These are phyloP conservation scores for Scaeva pyrastri DNA, from an alignment of 2,888 invertebrate species.

Conservation along the genomic window DNA sequence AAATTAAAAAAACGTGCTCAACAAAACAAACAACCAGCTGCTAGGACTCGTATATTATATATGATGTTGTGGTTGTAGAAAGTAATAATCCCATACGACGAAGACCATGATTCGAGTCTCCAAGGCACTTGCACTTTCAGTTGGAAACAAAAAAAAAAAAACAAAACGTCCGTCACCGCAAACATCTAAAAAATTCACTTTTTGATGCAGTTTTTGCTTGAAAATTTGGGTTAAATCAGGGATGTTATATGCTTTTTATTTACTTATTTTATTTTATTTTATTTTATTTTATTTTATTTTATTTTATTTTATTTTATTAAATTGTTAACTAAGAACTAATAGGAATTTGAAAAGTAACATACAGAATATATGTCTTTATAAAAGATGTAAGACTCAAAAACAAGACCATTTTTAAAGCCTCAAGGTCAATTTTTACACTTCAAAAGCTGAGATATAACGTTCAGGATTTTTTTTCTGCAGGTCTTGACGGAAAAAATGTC, in stretches of 20 bases:
- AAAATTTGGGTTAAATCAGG: neutral
- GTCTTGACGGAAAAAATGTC: too few relatives aligned
- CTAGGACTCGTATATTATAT: neutral
- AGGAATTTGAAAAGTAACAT: too few relatives aligned
- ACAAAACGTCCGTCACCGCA: neutral
- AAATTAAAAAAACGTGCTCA: constrained; percentile 61
- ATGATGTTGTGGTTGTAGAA: constrained; percentile 21
- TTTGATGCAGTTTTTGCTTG: constrained; percentile 21
- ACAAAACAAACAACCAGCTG: constrained; percentile 41
- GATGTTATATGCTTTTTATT: constrained; percentile 30
- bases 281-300: too few relatives aligned
- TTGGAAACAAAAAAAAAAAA: constrained; percentile 7
- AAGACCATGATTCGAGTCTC: constrained; percentile 22
- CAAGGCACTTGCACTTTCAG: constrained; percentile 66
- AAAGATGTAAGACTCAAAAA: too few relatives aligned
- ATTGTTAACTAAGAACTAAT: too few relatives aligned
- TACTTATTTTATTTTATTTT: too few relatives aligned
- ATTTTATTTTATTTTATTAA: too few relatives aligned
- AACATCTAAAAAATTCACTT: constrained; percentile 43
- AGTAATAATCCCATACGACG: constrained; percentile 62
- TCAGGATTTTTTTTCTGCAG: too few relatives aligned
- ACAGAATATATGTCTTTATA: too few relatives aligned
- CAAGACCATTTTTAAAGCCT: too few relatives aligned
- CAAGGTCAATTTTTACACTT: too few relatives aligned
- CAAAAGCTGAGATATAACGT: too few relatives aligned